Conservation (phyloP, 2,797 vertebrate species). For the Eptatretus atami region DNA sequence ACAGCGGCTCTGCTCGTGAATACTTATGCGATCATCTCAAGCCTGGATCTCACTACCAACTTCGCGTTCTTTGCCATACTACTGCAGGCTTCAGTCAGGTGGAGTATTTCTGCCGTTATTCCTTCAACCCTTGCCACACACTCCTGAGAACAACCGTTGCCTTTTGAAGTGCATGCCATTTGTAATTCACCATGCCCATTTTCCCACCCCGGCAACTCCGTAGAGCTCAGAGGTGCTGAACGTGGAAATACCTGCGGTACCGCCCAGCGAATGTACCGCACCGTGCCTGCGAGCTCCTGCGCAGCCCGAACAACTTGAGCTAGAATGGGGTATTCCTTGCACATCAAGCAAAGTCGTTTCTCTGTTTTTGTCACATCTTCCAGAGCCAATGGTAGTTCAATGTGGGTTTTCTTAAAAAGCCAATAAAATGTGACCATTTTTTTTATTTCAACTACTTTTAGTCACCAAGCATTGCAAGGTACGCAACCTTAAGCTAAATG, state of each 20-base stretch:
- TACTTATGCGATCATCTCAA: slow-evolving; percentile 46
- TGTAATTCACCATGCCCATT: background rate
- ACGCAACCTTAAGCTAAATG: no score
- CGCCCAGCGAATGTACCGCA: slow-evolving; percentile 47
- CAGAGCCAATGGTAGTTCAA: no score
- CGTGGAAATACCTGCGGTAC: slow-evolving; percentile 42
- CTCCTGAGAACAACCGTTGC: background rate
- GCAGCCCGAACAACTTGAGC: slow-evolving; percentile 68
- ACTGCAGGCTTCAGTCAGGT: slow-evolving; percentile 83
- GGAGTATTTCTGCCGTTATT: background rate
- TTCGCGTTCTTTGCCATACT: slow-evolving; percentile 67
- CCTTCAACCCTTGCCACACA: background rate
- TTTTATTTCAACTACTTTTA: no score
- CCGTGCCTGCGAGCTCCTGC: slow-evolving; percentile 49
- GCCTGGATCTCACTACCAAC: slow-evolving; percentile 51
- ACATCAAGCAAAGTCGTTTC: no score
- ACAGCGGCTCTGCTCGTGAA: slow-evolving; percentile 49
- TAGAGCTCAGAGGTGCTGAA: slow-evolving; percentile 58
- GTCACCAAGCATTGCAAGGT: no score
- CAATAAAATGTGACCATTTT: no score
- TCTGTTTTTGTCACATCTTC: no score
- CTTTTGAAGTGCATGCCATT: background rate
- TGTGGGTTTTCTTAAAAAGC: no score
- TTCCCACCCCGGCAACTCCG: slow-evolving; percentile 3
- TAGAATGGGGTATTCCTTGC: slow-evolving; percentile 56